A percentile compares a stretch with the other conserved stretches of the same genome.
These are phyloP conservation scores for Protula sp. DNA, from an alignment of 2,888 invertebrate species.

Conservation along the genomic window DNA sequence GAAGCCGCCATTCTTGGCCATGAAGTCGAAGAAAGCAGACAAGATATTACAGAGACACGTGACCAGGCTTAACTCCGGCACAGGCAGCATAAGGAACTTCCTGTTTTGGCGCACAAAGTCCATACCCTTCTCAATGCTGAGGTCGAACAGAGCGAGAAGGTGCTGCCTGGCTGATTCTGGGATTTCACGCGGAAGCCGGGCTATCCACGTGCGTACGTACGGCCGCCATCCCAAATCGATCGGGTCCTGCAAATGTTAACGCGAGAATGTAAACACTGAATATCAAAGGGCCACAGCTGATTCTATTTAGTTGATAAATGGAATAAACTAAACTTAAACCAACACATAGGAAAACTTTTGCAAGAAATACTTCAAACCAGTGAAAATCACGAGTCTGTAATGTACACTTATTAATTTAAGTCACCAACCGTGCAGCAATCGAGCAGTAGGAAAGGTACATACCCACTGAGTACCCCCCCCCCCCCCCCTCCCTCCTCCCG, in stretches of 20 bases:
- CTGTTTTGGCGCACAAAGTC: conserved; percentile 36
- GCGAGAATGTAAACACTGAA: no score
- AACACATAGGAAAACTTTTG: no score
- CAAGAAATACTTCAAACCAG: no score
- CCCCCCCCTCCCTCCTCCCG: no score
- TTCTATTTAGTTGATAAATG: no score
- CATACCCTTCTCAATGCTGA: conserved; percentile 38
- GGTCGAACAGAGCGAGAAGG: conserved; percentile 44
- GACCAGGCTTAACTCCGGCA: conserved; percentile 42
- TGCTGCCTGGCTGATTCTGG: conserved; percentile 47
- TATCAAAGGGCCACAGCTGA: no score
- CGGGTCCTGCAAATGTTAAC: conserved; percentile 43
- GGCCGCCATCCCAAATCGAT: conserved; percentile 52
- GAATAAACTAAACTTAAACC: no score
- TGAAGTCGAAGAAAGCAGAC: conserved; percentile 46
- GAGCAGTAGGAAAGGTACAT: no score
- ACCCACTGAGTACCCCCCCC: no score
- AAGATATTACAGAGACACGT: conserved; percentile 46
- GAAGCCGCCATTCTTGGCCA: conserved; percentile 48
- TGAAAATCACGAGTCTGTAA: no score
- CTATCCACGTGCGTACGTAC: conserved; percentile 49
- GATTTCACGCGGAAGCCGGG: conserved; percentile 39
- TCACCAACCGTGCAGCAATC: no score
- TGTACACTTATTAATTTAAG: no score
- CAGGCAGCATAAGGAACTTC: conserved; percentile 38